Conservation (phyloP, 2,888 invertebrate species). For the Pogonocherus hispidulus region DNA sequence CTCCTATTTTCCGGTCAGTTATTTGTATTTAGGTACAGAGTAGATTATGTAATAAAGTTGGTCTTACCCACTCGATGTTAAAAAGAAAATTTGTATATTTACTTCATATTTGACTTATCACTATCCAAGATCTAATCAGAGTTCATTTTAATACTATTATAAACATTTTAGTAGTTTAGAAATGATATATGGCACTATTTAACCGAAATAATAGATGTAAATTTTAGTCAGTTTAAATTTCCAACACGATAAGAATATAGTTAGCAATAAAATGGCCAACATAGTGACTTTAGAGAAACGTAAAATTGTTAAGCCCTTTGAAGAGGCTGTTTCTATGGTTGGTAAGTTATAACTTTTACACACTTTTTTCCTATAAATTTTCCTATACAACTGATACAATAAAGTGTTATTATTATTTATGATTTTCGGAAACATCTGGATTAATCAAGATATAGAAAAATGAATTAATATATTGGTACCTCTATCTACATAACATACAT, state of each 20-base stretch:
- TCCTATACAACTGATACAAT: too few species aligned
- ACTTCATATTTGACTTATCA: not conserved
- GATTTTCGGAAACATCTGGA: too few species aligned
- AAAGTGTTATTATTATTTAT: too few species aligned
- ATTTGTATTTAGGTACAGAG: too few species aligned
- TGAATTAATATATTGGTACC: too few species aligned
- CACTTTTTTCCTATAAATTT: too few species aligned
- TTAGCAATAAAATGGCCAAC: conserved; percentile 22
- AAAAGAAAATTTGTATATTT: too few species aligned
- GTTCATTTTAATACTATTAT: conserved; percentile 6
- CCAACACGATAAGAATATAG: not conserved
- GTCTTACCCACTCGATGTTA: too few species aligned
- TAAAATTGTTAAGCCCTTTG: conserved; percentile 48
- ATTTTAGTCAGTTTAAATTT: not conserved
- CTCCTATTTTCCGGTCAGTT: too few species aligned
- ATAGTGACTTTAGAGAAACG: conserved; percentile 17
- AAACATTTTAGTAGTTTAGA: conserved; percentile 19
- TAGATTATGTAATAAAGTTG: too few species aligned
- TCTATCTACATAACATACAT: too few species aligned
- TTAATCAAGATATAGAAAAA: too few species aligned
- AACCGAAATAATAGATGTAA: not conserved
- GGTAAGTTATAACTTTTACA: conserved; percentile 44
- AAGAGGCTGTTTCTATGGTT: conserved; percentile 58
- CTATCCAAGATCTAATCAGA: not conserved
- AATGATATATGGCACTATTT: not conserved